Base-by-base conservation (phyloP, 2,113 vertebrate species). In the Centropristis striata region DNA sequence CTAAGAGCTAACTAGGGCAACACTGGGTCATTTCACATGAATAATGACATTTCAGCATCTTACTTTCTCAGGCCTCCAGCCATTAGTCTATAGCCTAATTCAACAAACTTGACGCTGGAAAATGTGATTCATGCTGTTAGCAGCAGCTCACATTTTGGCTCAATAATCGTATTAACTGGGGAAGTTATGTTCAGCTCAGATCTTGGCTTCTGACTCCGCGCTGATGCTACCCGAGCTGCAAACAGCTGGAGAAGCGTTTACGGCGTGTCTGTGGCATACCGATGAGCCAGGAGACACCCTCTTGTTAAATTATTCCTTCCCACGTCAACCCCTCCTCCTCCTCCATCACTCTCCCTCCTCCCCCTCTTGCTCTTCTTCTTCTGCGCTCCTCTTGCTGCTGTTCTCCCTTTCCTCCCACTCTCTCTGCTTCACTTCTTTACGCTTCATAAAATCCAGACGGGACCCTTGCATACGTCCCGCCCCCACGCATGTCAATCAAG, bases 361-460 rank as follows among this genome's bases (percentile, higher is more conserved):
- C 83, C 81, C 84, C 77, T 42, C 77, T 42, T 51, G 36, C 78
- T 60, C 68, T 79, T 46, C 61, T 57, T 71, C 63, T 47, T 83
- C 77, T 72, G 50, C 27, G 37, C 84, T 81, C 71, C 80, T 86
- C 85, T 86, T 73, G 68, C 67, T 75, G 61, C 82, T 59, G 77
- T 64, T 86, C 84, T 89, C 75, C 80, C 74, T 90, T 88, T 89
- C 88, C 87, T 89, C 89, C 80, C 83, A 86, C 90, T 89, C 83
- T 79, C 79, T 81, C 72, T 89, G 84, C 83, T 81, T 86, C 51
- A 50, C 86, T 88, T 88, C 81, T 93, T 92, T 88, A 92, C 82
- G 91, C 91, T 92, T 92, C 90, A 92, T 91, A 90, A 93, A 92
- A 91, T 88, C 92, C 93, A 93, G 92, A 93, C 90, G 92, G 92